Evolutionary conservation across 2,113 vertebrate genomes (phyloP).

Genomic region (Etia nguti): DNA sequence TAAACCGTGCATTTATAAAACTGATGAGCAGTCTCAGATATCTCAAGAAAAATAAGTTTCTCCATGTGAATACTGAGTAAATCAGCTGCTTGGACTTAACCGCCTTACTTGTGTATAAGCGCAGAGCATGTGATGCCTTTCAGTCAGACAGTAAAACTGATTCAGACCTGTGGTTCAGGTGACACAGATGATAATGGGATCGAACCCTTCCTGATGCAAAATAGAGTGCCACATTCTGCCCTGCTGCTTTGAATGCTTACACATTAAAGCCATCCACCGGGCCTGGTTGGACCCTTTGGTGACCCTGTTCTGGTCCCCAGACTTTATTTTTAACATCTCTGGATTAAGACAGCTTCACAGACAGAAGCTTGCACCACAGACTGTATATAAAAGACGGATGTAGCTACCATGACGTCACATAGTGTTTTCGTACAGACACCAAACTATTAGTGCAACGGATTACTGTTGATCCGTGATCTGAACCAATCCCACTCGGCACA

Average conservation of each 20-base stretch:
- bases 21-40: background rate
- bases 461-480: no score
- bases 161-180: rapidly evolving
- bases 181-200: background rate
- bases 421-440: background rate
- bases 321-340: background rate
- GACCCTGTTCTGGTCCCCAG: background rate
- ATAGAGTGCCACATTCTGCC: background rate
- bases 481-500: no score
- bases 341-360: background rate
- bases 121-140: background rate
- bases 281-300: background rate
- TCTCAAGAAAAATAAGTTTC: background rate
- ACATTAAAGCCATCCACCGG: background rate
- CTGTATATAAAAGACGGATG: background rate
- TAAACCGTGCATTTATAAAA: background rate
- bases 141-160: background rate
- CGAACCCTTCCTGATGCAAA: background rate
- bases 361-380: background rate
- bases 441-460: no score
- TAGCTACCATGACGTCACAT: rapidly evolving
- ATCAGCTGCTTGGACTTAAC: rapidly evolving
- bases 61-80: rapidly evolving
- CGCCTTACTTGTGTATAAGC: background rate
- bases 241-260: background rate